phyloP scores from a whole-genome alignment of 2,888 invertebrate genomes.

The Oxytorus armatus region DNA sequence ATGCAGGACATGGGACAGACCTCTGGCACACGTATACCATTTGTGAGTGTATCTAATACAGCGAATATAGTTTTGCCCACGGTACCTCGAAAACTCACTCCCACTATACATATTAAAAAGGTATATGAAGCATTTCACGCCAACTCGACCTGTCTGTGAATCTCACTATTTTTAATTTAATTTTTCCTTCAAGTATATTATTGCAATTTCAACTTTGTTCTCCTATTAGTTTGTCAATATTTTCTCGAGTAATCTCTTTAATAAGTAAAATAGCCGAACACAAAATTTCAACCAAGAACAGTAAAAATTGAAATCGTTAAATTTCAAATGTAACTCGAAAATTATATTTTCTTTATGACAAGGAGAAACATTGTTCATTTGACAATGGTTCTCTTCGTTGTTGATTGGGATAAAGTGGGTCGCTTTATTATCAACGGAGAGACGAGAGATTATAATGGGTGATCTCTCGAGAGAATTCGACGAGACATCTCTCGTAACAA shows the following conservation, averaged over 20 bases:
- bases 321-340: too few relatives aligned
- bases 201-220: too few relatives aligned
- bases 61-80: constrained; percentile 58
- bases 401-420: background rate
- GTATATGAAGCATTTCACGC: too few relatives aligned
- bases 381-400: background rate
- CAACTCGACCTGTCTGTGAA: too few relatives aligned
- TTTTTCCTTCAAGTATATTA: background rate
- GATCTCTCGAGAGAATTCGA: background rate
- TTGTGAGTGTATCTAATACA: constrained; percentile 27
- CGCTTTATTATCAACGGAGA: background rate
- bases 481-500: constrained; percentile 41
- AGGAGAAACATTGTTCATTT: background rate
- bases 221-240: too few relatives aligned
- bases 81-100: constrained; percentile 49
- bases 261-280: too few relatives aligned
- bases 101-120: too few relatives aligned
- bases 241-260: too few relatives aligned
- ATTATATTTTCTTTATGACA: background rate
- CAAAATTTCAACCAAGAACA: too few relatives aligned
- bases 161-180: too few relatives aligned
- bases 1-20: constrained; percentile 8
- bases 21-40: constrained; percentile 34
- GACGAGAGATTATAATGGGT: too few relatives aligned
- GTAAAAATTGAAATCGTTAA: too few relatives aligned